These are phyloP conservation scores for Ficedula albicollis DNA, from an alignment of 2,797 vertebrate genomes.

Conservation along the genomic window DNA sequence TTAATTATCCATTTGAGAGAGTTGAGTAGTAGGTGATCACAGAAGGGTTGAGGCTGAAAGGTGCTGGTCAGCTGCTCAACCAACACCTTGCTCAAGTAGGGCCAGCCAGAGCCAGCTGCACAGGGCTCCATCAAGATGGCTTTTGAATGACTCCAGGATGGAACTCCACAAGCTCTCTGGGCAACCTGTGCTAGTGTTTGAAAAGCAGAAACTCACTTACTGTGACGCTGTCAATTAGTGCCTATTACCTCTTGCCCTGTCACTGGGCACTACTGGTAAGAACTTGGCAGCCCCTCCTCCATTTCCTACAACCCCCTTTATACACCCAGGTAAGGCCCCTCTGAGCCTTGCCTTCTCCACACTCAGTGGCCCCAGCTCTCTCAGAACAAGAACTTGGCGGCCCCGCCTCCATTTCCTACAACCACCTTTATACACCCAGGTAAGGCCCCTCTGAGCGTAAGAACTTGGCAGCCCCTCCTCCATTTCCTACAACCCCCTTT, in stretches of 20 bases:
- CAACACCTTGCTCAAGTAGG: neutral
- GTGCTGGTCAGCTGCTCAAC: neutral
- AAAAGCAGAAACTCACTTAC: neutral
- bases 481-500: neutral
- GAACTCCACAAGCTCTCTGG: neutral
- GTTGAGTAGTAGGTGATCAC: neutral
- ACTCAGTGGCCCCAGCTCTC: too few relatives aligned
- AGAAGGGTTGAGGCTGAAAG: neutral
- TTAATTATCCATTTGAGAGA: neutral
- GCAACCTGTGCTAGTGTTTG: neutral
- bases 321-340: neutral
- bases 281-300: neutral
- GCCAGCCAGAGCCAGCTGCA: neutral
- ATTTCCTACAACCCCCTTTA: neutral
- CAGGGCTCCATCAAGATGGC: neutral
- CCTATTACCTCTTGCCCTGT: neutral
- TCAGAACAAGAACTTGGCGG: neutral
- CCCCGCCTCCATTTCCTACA: neutral
- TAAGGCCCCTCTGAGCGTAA: too few relatives aligned
- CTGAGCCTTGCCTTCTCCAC: too few relatives aligned
- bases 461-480: neutral
- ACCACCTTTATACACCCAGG: neutral
- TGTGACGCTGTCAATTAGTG: neutral
- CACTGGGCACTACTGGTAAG: neutral
- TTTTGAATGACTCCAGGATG: neutral